Conservation (phyloP, 2,113 vertebrate species). For the Lepisosteus osseus region DNA sequence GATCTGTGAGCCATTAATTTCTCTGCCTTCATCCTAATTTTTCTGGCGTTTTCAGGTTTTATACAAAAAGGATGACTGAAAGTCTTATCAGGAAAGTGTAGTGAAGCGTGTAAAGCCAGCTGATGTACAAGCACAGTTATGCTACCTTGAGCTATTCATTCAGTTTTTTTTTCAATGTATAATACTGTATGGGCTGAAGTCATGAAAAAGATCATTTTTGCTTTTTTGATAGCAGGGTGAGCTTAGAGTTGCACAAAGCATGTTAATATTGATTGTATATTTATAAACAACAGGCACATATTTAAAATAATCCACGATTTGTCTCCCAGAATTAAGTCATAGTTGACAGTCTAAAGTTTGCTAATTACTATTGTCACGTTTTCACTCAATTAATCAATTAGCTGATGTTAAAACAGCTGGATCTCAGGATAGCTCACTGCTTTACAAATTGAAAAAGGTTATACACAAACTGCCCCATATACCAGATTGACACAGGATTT, state of each 20-base stretch:
- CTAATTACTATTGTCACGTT: too few species aligned
- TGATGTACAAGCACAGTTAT: background rate
- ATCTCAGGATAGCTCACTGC: too few species aligned
- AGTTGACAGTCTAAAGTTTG: background rate
- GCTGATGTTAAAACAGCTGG: too few species aligned
- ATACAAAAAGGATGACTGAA: background rate
- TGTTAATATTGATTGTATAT: background rate
- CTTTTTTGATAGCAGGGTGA: background rate
- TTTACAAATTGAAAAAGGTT: too few species aligned
- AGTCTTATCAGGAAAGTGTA: background rate
- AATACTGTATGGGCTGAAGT: background rate
- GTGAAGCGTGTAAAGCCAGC: slow-evolving; percentile 1
- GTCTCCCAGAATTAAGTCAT: background rate
- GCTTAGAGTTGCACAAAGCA: background rate
- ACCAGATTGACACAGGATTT: too few species aligned
- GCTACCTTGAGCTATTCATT: background rate
- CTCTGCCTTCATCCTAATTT: background rate
- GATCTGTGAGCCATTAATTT: too few species aligned
- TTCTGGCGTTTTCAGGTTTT: background rate
- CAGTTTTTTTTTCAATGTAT: background rate
- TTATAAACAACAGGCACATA: background rate
- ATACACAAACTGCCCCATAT: too few species aligned
- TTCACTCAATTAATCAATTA: too few species aligned
- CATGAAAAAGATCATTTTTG: background rate
- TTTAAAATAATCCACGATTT: background rate